Percentiles rank a stretch among this genome's conserved stretches.
These are phyloP conservation scores for Ametastegia equiseti DNA, from an alignment of 2,888 invertebrate species.

Conservation along the genomic window DNA sequence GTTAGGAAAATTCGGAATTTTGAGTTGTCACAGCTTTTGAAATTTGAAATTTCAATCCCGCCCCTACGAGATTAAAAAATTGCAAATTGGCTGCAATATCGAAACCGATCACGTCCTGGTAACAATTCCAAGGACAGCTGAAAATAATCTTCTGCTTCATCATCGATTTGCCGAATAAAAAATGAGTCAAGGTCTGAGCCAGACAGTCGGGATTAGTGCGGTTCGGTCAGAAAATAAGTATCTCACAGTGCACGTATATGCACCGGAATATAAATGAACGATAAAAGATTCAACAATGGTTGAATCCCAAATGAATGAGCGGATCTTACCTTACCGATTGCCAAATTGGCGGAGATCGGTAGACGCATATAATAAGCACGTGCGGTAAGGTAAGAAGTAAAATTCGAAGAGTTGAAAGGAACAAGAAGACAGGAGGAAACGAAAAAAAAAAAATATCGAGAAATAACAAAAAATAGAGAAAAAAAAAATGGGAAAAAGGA, in stretches of 20 bases:
- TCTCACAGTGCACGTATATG: background rate
- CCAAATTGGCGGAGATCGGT: background rate
- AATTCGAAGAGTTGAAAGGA: no score
- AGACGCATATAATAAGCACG: background rate
- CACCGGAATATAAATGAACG: constrained; percentile 35
- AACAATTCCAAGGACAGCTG: no score
- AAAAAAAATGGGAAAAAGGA: background rate
- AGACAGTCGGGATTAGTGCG: constrained; percentile 35
- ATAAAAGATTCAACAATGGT: constrained; percentile 47
- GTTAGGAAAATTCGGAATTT: no score
- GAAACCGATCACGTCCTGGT: no score
- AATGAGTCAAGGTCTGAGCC: constrained; percentile 37
- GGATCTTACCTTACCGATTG: background rate
- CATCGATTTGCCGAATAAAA: no score
- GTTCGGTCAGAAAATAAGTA: constrained; percentile 11
- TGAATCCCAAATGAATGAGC: constrained; percentile 23
- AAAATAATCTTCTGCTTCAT: no score
- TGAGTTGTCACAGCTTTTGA: no score
- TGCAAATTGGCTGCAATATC: no score
- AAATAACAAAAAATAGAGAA: background rate
- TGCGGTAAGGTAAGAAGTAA: background rate
- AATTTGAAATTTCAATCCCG: no score
- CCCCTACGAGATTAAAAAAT: no score
- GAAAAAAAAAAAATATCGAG: background rate
- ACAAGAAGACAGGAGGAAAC: background rate